These are phyloP conservation scores for Athrips mouffetella DNA, from an alignment of 2,888 invertebrate species.

Conservation along the genomic window DNA sequence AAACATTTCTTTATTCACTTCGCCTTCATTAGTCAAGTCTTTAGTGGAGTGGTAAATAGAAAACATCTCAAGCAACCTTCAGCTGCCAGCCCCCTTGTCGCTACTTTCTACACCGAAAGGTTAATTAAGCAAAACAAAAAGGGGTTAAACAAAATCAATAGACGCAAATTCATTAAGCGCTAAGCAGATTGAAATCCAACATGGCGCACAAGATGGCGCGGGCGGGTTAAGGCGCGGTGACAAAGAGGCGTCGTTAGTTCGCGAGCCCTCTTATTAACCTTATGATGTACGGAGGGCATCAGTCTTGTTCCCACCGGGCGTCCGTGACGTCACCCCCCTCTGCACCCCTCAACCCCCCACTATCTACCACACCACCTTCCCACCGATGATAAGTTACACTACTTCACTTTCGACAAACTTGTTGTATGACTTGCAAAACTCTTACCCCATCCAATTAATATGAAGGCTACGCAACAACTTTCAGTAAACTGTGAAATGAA, in stretches of 20 bases:
- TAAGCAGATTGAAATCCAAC: constrained; percentile 73
- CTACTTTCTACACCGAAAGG: constrained; percentile 65
- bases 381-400: constrained; percentile 14
- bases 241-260: constrained; percentile 77
- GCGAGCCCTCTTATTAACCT: constrained; percentile 79
- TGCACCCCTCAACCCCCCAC: too few species aligned
- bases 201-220: constrained; percentile 72
- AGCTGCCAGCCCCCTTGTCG: constrained; percentile 44
- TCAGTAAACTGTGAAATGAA: constrained; percentile 19
- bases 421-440: constrained; percentile 9
- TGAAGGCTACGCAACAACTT: constrained; percentile 2
- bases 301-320: constrained; percentile 46
- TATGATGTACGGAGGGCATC: constrained; percentile 76
- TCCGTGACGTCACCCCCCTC: constrained; percentile 42
- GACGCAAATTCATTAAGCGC: constrained; percentile 76
- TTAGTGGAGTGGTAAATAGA: constrained; percentile 12
- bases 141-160: constrained; percentile 78
- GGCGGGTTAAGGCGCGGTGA: constrained; percentile 73
- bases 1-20: background rate
- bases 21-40: background rate
- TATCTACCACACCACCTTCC: constrained; percentile 19
- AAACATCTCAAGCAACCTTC: constrained; percentile 34
- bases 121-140: constrained; percentile 78
- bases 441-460: constrained; percentile 13
- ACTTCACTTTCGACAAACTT: background rate